A percentile compares a stretch with the other conserved stretches of the same genome.
These are phyloP conservation scores for Trichosurus vulpecula DNA, from an alignment of 2,797 vertebrate genomes.

Conservation along the genomic window DNA sequence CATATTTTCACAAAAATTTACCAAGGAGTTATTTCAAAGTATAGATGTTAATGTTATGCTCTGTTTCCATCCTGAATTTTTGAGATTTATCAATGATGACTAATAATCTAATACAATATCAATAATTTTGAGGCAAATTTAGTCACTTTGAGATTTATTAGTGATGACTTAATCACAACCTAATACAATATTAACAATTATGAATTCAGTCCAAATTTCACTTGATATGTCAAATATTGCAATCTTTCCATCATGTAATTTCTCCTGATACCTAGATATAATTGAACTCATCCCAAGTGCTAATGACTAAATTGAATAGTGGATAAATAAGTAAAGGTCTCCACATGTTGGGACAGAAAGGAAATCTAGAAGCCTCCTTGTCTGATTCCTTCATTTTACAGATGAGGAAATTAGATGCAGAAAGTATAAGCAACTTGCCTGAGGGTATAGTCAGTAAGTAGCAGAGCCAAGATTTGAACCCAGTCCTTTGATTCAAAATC, in stretches of 20 bases:
- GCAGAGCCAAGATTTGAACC: neutral
- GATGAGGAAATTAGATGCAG: neutral
- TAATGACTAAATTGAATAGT: neutral
- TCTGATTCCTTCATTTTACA: neutral
- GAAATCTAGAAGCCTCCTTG: neutral
- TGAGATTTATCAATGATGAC: neutral
- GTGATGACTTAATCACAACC: neutral
- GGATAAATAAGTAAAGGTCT: neutral
- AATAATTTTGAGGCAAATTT: neutral
- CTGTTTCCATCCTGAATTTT: neutral
- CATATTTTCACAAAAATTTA: conserved; percentile 14
- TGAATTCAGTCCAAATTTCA: neutral
- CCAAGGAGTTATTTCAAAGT: neutral
- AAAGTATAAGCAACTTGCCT: neutral
- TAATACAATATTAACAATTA: neutral
- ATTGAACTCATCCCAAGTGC: neutral
- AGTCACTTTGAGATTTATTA: neutral
- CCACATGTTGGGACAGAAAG: neutral
- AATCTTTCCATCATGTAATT: neutral
- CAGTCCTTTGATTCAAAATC: neutral
- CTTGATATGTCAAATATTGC: neutral
- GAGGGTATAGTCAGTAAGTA: neutral
- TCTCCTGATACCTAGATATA: neutral
- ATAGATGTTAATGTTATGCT: conserved; percentile 25
- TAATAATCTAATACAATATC: conserved; percentile 14